Evolutionary conservation across 2,797 vertebrate genomes (phyloP), one percentile per base, ranked within the genome.

Genomic region (Poeciliopsis infans): DNA sequence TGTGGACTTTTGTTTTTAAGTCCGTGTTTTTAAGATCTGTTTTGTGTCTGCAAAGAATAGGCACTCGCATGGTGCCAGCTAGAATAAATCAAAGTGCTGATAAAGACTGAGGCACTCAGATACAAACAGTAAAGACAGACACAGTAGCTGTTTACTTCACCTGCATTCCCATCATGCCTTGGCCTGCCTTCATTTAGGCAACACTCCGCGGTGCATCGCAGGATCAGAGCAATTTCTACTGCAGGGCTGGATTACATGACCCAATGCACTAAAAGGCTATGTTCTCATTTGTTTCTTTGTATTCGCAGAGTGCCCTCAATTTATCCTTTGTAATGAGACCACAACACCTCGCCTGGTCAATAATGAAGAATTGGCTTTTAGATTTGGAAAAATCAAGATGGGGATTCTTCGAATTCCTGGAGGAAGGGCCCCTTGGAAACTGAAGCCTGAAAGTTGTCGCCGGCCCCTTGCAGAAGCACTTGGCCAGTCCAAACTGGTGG

Each of bases 101-200:
- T 84, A n/a, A 77, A 83, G 82, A 73, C 23, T 20, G 2, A 71
- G 72, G 49, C 5, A 68, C 74, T 33, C 18, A 2, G 47, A 77
- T 51, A 25, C 31, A 1, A 39, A 33, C 66, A 70, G 71, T 23
- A n/a, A 55, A 77, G 78, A 83, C 51, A 16, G 74, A 76, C 73
- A 77, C 57, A 3, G 75, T 69, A 72, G 71, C 49, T 71, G 79
- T 84, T 86, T 80, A 83, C 77, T 73, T 76, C 81, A 79, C 69
- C 88, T 85, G 46, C 77, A 79, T 79, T 91, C 88, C 89, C 87
- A 84, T 86, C 84, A 90, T 85, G 86, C 79, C 75, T 82, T 81
- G 78, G 78, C 83, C 46, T 4, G 71, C 79, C 83, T 89, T 82
- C 76, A 75, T 85, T 85, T 79, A 76, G 75, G 76, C 85, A 82